Conservation (phyloP, 2,113 vertebrate species). For the Excalfactoria chinensis region DNA sequence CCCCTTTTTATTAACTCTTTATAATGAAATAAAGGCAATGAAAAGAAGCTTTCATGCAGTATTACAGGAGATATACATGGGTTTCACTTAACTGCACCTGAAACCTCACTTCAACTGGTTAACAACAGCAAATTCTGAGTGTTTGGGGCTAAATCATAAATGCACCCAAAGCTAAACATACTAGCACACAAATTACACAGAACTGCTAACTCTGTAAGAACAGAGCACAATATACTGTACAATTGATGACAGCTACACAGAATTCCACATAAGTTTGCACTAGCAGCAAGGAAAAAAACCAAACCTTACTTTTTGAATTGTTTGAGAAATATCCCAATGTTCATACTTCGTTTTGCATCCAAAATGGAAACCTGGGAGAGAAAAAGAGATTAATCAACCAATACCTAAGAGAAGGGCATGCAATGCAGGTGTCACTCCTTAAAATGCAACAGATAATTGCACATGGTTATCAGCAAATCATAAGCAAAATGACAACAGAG, state of each 20-base stretch:
- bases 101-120: background rate
- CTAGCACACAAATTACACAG: background rate
- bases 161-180: background rate
- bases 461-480: background rate
- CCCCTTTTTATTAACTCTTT: background rate
- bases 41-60: background rate
- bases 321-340: slow-evolving; percentile 96
- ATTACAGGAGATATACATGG: background rate
- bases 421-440: background rate
- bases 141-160: background rate
- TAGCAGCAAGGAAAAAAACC: background rate
- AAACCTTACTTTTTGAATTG: slow-evolving; percentile 96
- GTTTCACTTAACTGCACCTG: background rate
- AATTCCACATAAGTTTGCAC: background rate
- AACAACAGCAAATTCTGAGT: background rate
- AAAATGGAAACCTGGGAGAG: slow-evolving; percentile 88
- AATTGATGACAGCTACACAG: background rate
- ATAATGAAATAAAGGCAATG: background rate
- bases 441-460: background rate
- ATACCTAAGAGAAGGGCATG: background rate
- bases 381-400: slow-evolving; percentile 26
- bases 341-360: slow-evolving; percentile 97
- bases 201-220: background rate
- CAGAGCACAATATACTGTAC: background rate
- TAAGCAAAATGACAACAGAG: background rate